Conservation (phyloP, 2,888 invertebrate genomes). For the Noctua pronuba region DNA sequence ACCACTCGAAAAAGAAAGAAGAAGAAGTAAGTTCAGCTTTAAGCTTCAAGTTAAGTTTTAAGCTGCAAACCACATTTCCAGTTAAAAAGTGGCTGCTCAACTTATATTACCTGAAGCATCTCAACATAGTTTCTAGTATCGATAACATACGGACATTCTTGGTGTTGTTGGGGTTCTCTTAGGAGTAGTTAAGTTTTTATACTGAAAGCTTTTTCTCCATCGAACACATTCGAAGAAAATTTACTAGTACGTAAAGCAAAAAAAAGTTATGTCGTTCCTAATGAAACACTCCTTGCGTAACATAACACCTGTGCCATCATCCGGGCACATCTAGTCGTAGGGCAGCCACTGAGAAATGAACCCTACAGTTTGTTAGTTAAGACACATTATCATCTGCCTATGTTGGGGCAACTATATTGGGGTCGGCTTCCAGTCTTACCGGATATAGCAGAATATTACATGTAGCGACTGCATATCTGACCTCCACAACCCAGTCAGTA, state of each 20-base stretch:
- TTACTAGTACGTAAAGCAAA: background rate
- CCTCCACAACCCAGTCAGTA: background rate
- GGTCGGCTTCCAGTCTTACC: background rate
- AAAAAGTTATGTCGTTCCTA: background rate
- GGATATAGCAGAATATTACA: background rate
- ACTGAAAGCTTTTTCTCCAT: background rate
- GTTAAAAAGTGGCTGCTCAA: background rate
- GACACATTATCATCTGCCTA: background rate
- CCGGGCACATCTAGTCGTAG: background rate
- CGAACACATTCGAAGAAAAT: background rate
- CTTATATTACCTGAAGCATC: background rate
- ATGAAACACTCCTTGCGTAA: background rate
- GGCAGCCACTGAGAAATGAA: background rate
- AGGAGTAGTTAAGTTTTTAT: background rate
- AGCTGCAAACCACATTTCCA: background rate
- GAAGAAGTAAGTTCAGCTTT: background rate
- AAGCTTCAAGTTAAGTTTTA: no score
- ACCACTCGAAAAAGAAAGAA: no score
- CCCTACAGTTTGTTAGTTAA: background rate
- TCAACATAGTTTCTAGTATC: background rate
- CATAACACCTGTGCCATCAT: background rate
- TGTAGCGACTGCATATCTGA: background rate
- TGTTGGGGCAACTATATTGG: background rate
- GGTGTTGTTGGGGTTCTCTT: background rate
- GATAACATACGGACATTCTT: background rate